A percentile compares a stretch with the other conserved stretches of the same genome.
Evolutionary conservation across 2,888 invertebrate genomes (phyloP).

Genomic region (Exephanes ischioxanthus): DNA sequence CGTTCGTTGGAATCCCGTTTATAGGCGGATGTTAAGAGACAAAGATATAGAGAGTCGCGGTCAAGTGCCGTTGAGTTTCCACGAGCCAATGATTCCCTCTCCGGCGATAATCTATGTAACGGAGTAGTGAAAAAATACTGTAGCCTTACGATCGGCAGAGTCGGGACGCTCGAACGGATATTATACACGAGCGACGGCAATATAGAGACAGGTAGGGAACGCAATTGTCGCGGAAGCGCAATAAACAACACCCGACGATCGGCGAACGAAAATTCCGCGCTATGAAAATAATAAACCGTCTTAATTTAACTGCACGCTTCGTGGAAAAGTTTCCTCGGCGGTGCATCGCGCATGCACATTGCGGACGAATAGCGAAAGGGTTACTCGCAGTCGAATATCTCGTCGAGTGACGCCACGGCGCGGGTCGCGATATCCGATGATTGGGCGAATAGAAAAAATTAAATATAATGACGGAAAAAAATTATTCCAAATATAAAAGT

Average conservation of each 20-base stretch:
- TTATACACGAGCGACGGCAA: conserved; percentile 4
- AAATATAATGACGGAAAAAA: not conserved
- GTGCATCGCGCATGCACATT: not conserved
- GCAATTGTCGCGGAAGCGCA: conserved; percentile 48
- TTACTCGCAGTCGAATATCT: not conserved
- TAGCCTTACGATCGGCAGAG: not conserved
- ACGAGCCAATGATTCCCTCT: conserved; percentile 21
- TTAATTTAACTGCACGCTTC: conserved; percentile 41
- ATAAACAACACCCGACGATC: conserved; percentile 24
- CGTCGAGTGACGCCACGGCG: not conserved
- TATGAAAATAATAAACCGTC: conserved; percentile 38
- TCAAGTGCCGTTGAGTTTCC: not conserved
- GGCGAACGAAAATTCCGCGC: not conserved
- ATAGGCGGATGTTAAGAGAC: not conserved
- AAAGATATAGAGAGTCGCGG: not conserved
- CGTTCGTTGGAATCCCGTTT: not conserved
- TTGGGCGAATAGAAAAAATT: not conserved
- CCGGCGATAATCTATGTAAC: conserved; percentile 26
- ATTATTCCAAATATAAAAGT: not conserved
- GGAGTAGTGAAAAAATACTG: not conserved
- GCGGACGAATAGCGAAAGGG: conserved; percentile 3
- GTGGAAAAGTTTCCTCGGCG: conserved; percentile 40
- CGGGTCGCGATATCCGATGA: not conserved
- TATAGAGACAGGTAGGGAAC: not conserved
- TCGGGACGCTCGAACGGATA: not conserved